Percentiles rank a stretch among this genome's conserved stretches.
Conservation (phyloP, 2,113 vertebrate genomes). For the Xenotilapia flavipinnis region DNA sequence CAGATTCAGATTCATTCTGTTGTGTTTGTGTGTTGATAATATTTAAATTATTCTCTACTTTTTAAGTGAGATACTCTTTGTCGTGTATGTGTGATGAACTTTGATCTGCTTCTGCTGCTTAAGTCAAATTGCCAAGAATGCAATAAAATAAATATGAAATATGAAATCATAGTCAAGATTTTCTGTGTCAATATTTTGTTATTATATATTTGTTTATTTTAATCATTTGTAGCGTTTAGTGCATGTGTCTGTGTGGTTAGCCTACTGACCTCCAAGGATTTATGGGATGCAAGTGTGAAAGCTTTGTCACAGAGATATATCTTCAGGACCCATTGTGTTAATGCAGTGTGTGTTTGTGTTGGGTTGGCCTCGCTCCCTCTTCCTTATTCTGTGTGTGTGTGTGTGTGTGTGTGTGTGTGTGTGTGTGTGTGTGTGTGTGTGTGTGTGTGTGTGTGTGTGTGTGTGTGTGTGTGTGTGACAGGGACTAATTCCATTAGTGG, state of each 20-base stretch:
- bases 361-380: not conserved
- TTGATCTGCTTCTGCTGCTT: not conserved
- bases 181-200: not conserved
- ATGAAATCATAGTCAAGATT: not conserved
- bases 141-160: not conserved
- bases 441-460: not conserved
- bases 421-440: slow-evolving; percentile 14
- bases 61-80: not conserved
- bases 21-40: not conserved
- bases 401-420: not conserved
- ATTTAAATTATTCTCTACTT: slow-evolving; percentile 22
- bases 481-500: too few species aligned
- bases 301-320: slow-evolving; percentile 74
- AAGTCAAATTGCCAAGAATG: not conserved
- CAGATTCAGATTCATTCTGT: not conserved
- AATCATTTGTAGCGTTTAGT: not conserved
- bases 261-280: slow-evolving; percentile 66
- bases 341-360: slow-evolving; percentile 64
- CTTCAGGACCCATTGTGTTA: slow-evolving; percentile 74
- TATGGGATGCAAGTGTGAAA: slow-evolving; percentile 65
- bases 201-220: not conserved
- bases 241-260: slow-evolving; percentile 4
- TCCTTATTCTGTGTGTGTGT: not conserved
- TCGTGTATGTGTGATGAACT: not conserved
- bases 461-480: slow-evolving; percentile 6